These are phyloP conservation scores for Rhineura floridana DNA, from an alignment of 2,113 vertebrate genomes.

Conservation along the genomic window DNA sequence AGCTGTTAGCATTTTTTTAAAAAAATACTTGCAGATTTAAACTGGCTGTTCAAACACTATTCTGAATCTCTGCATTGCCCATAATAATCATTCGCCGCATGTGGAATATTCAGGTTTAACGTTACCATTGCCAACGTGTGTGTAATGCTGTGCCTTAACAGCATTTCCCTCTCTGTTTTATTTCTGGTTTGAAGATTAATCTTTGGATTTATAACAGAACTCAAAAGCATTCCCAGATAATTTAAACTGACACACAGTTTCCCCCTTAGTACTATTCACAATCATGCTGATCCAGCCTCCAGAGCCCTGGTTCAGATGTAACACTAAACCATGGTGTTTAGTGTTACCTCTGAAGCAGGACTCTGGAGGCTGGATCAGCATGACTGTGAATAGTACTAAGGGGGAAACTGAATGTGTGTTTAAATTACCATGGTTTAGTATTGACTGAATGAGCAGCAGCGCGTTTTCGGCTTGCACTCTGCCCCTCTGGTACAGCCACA, in stretches of 20 bases:
- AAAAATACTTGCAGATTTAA: neutral
- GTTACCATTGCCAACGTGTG: neutral
- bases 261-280: neutral
- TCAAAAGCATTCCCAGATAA: neutral
- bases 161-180: neutral
- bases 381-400: neutral
- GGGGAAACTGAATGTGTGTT: neutral
- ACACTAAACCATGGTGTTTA: too few relatives aligned
- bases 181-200: conserved; percentile 4
- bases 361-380: neutral
- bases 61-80: neutral
- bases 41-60: neutral
- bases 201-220: neutral
- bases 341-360: too few relatives aligned
- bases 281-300: neutral
- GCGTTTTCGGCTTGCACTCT: too few relatives aligned
- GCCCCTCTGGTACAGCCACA: too few relatives aligned
- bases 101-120: conserved; percentile 8
- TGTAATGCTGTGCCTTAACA: neutral
- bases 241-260: neutral
- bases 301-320: too few relatives aligned
- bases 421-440: neutral
- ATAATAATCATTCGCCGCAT: neutral
- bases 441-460: too few relatives aligned
- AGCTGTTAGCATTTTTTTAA: neutral